Conservation (phyloP, 2,888 invertebrate species). For the Pseudococcus longispinus region DNA sequence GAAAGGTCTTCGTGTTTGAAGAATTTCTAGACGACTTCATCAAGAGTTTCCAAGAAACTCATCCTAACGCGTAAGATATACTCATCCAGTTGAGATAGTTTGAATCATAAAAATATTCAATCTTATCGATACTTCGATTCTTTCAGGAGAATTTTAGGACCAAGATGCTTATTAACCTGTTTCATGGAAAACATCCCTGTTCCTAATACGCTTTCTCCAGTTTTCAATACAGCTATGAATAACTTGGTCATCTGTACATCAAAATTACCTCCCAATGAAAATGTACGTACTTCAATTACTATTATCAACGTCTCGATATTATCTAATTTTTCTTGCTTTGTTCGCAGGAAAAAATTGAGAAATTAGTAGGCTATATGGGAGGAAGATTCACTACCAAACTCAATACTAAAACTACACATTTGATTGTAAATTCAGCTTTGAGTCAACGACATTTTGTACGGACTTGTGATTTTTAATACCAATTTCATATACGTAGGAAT, state of each 20-base stretch:
- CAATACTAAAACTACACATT: constrained; percentile 76
- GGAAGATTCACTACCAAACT: constrained; percentile 73
- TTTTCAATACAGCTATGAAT: constrained; percentile 83
- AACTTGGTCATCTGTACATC: constrained; percentile 74
- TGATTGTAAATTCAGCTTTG: constrained; percentile 78
- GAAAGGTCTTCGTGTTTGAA: constrained; percentile 80
- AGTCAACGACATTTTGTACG: constrained; percentile 78
- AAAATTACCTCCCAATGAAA: constrained; percentile 64
- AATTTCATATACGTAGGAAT: not conserved
- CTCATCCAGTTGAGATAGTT: not conserved
- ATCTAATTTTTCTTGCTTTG: not conserved
- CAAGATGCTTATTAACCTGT: constrained; percentile 79
- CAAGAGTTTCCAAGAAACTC: not conserved
- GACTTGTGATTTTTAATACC: not conserved
- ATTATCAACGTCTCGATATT: no score
- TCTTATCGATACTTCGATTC: not conserved
- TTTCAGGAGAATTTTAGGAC: constrained; percentile 76
- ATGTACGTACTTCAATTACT: constrained; percentile 62
- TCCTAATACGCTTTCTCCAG: constrained; percentile 77
- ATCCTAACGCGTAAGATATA: constrained; percentile 23
- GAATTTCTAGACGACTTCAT: constrained; percentile 71
- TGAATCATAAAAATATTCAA: not conserved
- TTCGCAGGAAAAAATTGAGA: constrained; percentile 68
- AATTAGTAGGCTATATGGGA: constrained; percentile 78
- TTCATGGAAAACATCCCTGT: constrained; percentile 75